phyloP scores from a whole-genome alignment of 2,888 invertebrate genomes.

The Orthosia gracilis region DNA sequence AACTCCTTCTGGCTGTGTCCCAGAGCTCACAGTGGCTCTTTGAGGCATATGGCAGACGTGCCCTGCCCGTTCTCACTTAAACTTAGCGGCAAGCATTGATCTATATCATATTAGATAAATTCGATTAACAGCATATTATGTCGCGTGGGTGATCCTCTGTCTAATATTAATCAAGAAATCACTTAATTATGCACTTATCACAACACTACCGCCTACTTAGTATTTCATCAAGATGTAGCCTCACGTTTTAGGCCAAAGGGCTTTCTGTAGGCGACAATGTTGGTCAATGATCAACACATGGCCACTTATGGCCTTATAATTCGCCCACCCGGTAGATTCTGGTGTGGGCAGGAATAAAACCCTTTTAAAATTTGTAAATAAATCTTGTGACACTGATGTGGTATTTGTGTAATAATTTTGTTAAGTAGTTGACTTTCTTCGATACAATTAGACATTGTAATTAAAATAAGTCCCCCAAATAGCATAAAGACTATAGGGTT shows the following conservation, averaged over 20 bases:
- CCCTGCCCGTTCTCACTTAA: neutral
- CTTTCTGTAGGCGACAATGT: conserved; percentile 54
- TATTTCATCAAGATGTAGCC: conserved; percentile 15
- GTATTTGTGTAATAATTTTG: neutral
- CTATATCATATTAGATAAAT: too few species aligned
- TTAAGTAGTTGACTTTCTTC: neutral
- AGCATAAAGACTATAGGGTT: too few species aligned
- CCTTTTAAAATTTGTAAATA: conserved; percentile 25
- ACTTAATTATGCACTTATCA: conserved; percentile 40
- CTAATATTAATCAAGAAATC: conserved; percentile 29
- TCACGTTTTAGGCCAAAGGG: conserved; percentile 51
- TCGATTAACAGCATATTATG: neutral
- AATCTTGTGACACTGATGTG: conserved; percentile 3
- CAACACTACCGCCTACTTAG: conserved; percentile 37
- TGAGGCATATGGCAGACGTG: neutral
- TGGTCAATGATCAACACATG: conserved; percentile 57
- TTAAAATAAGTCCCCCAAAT: too few species aligned
- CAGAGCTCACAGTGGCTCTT: too few species aligned
- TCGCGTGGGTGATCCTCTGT: conserved; percentile 28
- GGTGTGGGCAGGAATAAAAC: conserved; percentile 51
- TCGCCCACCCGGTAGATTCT: conserved; percentile 45
- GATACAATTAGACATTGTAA: too few species aligned
- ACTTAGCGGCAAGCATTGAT: neutral
- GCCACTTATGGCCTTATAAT: conserved; percentile 50
- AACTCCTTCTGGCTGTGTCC: too few species aligned